Conservation (phyloP, 2,888 invertebrate genomes). For the Nesidiocoris tenuis region DNA sequence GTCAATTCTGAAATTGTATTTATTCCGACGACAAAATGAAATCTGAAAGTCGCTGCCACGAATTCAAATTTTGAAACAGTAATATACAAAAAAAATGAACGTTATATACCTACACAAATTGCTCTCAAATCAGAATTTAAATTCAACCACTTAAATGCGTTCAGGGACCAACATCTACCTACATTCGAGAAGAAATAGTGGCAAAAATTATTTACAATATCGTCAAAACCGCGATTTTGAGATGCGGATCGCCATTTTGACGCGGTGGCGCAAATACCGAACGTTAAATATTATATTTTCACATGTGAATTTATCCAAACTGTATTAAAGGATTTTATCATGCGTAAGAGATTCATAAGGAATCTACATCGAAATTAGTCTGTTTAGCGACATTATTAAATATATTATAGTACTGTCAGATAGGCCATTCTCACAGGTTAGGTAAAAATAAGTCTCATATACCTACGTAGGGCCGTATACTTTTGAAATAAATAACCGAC, state of each 20-base stretch:
- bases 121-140: background rate
- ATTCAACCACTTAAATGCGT: background rate
- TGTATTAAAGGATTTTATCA: background rate
- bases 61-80: constrained; percentile 3
- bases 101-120: background rate
- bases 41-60: constrained; percentile 20
- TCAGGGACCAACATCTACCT: constrained; percentile 38
- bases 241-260: background rate
- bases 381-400: too few relatives aligned
- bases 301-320: background rate
- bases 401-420: too few relatives aligned
- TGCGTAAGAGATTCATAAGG: background rate
- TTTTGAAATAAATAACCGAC: too few relatives aligned
- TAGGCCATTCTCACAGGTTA: too few relatives aligned
- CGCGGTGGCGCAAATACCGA: background rate
- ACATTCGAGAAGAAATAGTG: background rate
- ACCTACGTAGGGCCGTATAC: too few relatives aligned
- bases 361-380: constrained; percentile 11
- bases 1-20: constrained; percentile 28
- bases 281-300: constrained; percentile 19
- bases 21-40: background rate
- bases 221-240: background rate
- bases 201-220: background rate
- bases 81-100: constrained; percentile 1
- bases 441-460: too few relatives aligned